Conservation (phyloP, 2,888 invertebrate species). For the Drosophila merina region DNA sequence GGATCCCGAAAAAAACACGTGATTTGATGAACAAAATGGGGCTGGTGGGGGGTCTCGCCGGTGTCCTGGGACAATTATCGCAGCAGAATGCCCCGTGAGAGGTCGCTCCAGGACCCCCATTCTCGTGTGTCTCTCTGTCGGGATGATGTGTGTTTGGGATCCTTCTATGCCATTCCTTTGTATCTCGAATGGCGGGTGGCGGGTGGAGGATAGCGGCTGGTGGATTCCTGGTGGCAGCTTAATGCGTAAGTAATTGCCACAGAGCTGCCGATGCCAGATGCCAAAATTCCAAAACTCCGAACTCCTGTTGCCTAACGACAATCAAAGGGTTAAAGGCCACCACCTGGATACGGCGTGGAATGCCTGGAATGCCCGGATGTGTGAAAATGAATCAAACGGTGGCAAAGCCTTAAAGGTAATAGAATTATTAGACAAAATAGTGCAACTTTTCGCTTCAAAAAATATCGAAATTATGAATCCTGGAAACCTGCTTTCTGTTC, state of each 20-base stretch:
- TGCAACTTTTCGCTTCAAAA: neutral
- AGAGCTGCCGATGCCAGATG: neutral
- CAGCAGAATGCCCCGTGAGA: neutral
- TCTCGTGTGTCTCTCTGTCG: neutral
- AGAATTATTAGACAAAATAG: neutral
- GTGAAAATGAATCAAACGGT: neutral
- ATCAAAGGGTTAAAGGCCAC: slow-evolving; percentile 15
- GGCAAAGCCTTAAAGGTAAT: slow-evolving; percentile 2
- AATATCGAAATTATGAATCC: too few relatives aligned
- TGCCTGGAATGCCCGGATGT: neutral
- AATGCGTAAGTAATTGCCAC: slow-evolving; percentile 1
- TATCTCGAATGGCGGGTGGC: neutral
- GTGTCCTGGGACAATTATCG: neutral
- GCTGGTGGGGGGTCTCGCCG: neutral
- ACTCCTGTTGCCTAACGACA: slow-evolving; percentile 17
- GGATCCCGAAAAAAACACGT: neutral
- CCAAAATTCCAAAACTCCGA: neutral
- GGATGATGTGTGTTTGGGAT: neutral
- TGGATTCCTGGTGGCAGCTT: neutral
- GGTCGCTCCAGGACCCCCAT: neutral
- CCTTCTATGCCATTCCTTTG: neutral
- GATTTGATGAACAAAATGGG: neutral
- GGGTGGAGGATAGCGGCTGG: neutral
- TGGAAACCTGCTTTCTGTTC: too few relatives aligned
- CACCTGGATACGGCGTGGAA: too few relatives aligned